Evolutionary conservation across 2,113 vertebrate species (phyloP), one percentile per base, ranked within the genome.

Genomic region (Dolichallabes microphthalmus): DNA sequence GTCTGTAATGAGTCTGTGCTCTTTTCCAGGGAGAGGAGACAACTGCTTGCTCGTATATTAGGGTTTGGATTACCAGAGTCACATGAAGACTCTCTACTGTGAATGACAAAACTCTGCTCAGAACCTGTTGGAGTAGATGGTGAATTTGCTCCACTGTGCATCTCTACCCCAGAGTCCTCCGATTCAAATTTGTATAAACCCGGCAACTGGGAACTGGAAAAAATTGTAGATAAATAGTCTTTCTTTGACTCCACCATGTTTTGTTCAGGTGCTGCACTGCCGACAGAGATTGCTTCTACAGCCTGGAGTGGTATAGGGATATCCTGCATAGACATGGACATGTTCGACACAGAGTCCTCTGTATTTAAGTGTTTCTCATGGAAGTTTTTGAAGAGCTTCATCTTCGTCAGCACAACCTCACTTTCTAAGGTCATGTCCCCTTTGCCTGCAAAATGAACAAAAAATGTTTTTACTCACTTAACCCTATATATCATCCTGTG

Each of bases 81-180:
- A 87, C 95, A 96, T 61, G 96, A 97, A 0, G 95, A 95, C 81
- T 95, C 95, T 84, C 96, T 94, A 53, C 94, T 97, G 90, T 95
- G 96, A 69, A 97, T 94, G 22, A 95, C 94, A 92, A 97, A 96
- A 88, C 95, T 97, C 90, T 97, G 95, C 87, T 96, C 96, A 0
- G 96, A 97, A 69, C 93, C 92, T 0, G 93, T 95, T 0, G 94
- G 96, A 0, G 96, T 96, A 25, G 95, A 96, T 0, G 95, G 95
- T 79, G 96, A 97, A 89, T 96, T 95, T 0, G 96, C 94, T 12
- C 96, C 96, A 0, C 96, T 96, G 10, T 95, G 94, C 85, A 97
- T 87, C 88, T 96, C 96, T 82, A 96, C 96, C 13, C 96, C 96
- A 0, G 96, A 97, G 90, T 97, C 96, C 88, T 97, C 96, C 0